Evolutionary conservation across 2,797 vertebrate species (phyloP).

Genomic region (Sebastes melanostomus): DNA sequence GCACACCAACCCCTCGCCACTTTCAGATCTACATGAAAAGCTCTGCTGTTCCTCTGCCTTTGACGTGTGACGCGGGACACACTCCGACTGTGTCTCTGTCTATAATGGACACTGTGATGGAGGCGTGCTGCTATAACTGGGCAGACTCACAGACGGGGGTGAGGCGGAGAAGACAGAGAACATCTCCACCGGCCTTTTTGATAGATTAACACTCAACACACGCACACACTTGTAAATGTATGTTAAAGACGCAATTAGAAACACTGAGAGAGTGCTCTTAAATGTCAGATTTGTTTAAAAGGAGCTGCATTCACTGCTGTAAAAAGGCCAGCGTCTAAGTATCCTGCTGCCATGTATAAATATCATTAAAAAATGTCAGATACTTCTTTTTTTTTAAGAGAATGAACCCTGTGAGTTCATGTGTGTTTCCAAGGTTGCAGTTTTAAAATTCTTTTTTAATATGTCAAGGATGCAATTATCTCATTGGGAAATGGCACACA

Average conservation of each 20-base stretch:
- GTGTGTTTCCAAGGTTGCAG: conserved; percentile 4
- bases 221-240: not conserved
- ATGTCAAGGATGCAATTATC: not conserved
- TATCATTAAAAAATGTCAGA: not conserved
- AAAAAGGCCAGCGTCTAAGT: not conserved
- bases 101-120: conserved; percentile 21
- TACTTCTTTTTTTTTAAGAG: not conserved
- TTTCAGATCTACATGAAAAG: too few relatives aligned
- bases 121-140: conserved; percentile 13
- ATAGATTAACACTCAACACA: not conserved
- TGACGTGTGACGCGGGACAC: not conserved
- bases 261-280: not conserved
- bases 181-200: not conserved
- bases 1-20: too few relatives aligned
- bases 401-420: not conserved
- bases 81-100: conserved; percentile 6
- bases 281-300: conserved; percentile 25
- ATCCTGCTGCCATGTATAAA: not conserved
- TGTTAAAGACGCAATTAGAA: conserved; percentile 10
- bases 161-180: not conserved
- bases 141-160: not conserved
- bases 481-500: not conserved
- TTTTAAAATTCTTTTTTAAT: not conserved
- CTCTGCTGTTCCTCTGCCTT: too few relatives aligned
- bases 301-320: not conserved